Conservation (phyloP, 1,140 invertebrate genomes). For the Carcinoscorpius rotundicauda region DNA sequence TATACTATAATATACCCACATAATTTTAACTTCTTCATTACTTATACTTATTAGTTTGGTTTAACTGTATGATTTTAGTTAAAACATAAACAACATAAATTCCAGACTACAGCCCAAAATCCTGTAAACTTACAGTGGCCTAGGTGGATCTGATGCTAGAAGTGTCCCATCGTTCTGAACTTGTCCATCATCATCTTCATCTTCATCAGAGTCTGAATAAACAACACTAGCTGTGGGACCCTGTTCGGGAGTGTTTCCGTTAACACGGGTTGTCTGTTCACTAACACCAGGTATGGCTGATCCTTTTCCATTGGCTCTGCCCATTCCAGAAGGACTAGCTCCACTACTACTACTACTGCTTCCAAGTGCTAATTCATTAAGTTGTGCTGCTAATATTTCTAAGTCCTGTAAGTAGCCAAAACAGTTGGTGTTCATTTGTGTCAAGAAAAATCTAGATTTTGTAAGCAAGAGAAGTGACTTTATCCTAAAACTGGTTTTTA, state of each 20-base stretch:
- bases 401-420: slow-evolving; percentile 53
- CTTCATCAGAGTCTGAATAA: slow-evolving; percentile 37
- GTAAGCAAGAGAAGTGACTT: no score
- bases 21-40: no score
- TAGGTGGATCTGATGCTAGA: slow-evolving; percentile 87
- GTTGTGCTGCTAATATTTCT: slow-evolving; percentile 80
- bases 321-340: slow-evolving; percentile 17
- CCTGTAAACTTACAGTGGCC: slow-evolving; percentile 68
- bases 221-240: slow-evolving; percentile 21
- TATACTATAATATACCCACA: no score
- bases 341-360: slow-evolving; percentile 25
- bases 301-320: slow-evolving; percentile 10
- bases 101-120: no score
- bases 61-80: no score
- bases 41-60: no score
- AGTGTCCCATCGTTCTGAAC: slow-evolving; percentile 76
- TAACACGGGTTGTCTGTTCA: slow-evolving; percentile 14
- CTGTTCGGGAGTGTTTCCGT: slow-evolving; percentile 19
- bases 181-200: slow-evolving; percentile 40
- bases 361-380: slow-evolving; percentile 71
- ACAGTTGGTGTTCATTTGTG: no score
- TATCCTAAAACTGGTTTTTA: no score
- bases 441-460: no score
- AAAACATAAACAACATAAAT: no score
- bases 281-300: slow-evolving; percentile 6